Evolutionary conservation across 1,140 invertebrate genomes (phyloP).

Genomic region (Magallana ariakensis): DNA sequence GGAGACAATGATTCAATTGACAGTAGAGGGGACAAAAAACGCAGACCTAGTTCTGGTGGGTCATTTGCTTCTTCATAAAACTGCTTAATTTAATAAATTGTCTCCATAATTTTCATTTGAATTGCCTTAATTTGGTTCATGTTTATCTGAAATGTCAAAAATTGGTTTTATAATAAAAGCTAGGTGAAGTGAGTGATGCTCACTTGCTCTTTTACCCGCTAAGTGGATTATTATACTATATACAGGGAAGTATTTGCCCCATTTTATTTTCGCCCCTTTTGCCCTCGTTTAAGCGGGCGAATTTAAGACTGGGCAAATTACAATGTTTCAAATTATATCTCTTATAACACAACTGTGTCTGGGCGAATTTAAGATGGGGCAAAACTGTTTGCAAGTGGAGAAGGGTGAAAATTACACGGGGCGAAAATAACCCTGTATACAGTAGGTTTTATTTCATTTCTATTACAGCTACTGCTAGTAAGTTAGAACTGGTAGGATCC

Average conservation of each 20-base stretch:
- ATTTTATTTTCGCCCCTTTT: no score
- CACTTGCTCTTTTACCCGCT: background rate
- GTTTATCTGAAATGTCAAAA: background rate
- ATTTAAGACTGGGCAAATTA: no score
- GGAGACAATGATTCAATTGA: conserved; percentile 53
- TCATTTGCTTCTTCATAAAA: background rate
- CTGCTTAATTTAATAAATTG: no score
- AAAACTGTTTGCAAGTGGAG: no score
- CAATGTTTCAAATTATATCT: no score
- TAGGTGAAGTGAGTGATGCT: background rate
- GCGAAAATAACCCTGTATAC: no score
- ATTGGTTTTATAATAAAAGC: background rate
- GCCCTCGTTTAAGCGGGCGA: no score
- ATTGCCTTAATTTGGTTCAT: background rate
- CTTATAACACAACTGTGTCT: no score
- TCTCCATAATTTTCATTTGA: background rate
- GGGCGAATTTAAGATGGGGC: no score
- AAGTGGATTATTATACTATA: background rate
- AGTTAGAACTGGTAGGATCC: conserved; percentile 72
- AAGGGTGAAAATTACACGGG: no score
- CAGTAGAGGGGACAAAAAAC: background rate
- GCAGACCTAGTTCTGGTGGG: conserved; percentile 22
- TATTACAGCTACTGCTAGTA: conserved; percentile 62
- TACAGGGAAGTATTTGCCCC: no score
- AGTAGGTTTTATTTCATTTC: no score